Evolutionary conservation across 2,797 vertebrate genomes (phyloP), one percentile per base, ranked within the genome.

Genomic region (Gallinago stenura): DNA sequence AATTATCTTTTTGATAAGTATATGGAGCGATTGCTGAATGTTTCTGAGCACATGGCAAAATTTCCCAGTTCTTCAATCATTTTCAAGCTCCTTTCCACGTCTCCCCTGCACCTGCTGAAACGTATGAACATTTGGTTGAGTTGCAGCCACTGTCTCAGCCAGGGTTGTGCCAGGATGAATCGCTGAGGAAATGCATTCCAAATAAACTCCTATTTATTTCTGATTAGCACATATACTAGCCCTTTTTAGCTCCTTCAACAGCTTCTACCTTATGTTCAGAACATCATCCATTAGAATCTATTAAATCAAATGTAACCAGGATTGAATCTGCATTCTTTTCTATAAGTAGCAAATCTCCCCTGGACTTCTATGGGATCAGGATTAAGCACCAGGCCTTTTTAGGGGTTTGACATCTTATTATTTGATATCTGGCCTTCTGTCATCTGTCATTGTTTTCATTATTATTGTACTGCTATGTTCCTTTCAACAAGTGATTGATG

Each of bases 401-500:
- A 82, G 71, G 51, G 41, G 35, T 54, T 66, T 94, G 91, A 87
- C 66, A 90, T 76, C 72, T 87, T 91, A 37, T 72, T 96, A 81
- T 84, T 90, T 46, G 43, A 45, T 87, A 93, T 79, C 87, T 93
- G 85, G 45, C 68, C 70, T 90, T 80, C 85, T 88, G 60, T 89
- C 90, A 79, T 77, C 76, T 95, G 75, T 89, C 84, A 83, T 77
- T 91, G 70, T 87, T 94, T 96, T 93, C 86, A 66, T 68, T 93
- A 65, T 62, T 81, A 86, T 33, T 80, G 53, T 43, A 56, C 26
- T n/a, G 48, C 71, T 87, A 8, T 73, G 77, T 70, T 93, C 51
- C 84, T 90, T 95, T 95, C 91, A 95, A 94, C 69, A 88, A 94
- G 80, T 83, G 96, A 95, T 87, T 78, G 86, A 96, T 93, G 78